Evolutionary conservation across 2,888 invertebrate species (phyloP).

Genomic region (Trissoscelio sp.): DNA sequence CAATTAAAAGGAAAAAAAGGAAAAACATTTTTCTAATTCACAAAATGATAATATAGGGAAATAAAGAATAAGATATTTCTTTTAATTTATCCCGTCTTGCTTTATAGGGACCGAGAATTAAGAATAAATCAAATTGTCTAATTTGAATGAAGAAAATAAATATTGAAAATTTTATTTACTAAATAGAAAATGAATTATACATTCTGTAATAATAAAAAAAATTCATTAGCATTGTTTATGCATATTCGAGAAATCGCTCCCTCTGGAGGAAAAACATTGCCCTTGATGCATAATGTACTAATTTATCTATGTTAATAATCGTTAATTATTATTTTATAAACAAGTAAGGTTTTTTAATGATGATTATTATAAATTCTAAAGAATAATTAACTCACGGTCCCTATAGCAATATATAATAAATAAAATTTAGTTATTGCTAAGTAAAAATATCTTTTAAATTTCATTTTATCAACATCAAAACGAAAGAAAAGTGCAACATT

Average conservation of each 20-base stretch:
- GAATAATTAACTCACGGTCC: conserved; percentile 26
- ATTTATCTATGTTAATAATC: too few relatives aligned
- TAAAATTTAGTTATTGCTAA: conserved; percentile 33
- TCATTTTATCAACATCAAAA: conserved; percentile 39
- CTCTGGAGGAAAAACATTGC: too few relatives aligned
- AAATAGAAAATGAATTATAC: too few relatives aligned
- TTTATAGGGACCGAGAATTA: conserved; percentile 28
- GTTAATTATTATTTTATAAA: background rate
- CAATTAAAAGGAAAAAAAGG: conserved; percentile 26
- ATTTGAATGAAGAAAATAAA: too few relatives aligned
- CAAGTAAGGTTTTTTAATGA: too few relatives aligned
- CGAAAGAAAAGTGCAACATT: conserved; percentile 49
- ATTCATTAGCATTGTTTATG: too few relatives aligned
- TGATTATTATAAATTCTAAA: too few relatives aligned
- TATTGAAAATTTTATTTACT: too few relatives aligned
- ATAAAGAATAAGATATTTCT: background rate
- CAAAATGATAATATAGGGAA: background rate
- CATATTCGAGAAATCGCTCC: too few relatives aligned
- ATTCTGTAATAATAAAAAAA: too few relatives aligned
- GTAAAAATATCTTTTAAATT: conserved; percentile 23
- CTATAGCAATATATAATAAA: conserved; percentile 17
- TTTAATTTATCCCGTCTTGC: conserved; percentile 29
- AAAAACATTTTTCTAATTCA: background rate
- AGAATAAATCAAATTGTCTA: background rate
- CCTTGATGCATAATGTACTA: too few relatives aligned